Conservation (phyloP, 2,797 vertebrate genomes). For the Micrastur ruficollis region DNA sequence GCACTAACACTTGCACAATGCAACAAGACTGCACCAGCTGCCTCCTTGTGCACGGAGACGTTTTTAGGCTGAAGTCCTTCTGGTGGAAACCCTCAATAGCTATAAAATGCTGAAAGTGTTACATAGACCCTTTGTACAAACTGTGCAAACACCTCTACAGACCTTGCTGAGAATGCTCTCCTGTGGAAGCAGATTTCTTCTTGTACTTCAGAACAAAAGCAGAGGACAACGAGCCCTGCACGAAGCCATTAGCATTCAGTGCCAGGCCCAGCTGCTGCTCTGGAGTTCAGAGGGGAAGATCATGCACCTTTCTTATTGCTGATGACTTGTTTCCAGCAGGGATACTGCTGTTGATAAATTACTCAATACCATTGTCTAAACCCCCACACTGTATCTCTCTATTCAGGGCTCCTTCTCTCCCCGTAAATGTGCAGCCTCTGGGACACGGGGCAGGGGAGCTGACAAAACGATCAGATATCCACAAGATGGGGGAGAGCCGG, state of each 20-base stretch:
- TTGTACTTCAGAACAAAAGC: background rate
- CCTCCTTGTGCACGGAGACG: accelerated
- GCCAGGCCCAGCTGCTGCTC: background rate
- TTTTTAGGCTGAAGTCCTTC: background rate
- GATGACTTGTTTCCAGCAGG: background rate
- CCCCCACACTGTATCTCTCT: background rate
- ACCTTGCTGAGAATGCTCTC: background rate
- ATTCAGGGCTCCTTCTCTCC: background rate
- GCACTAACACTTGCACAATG: accelerated
- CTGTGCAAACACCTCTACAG: background rate
- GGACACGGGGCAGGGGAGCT: background rate
- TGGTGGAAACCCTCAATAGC: background rate
- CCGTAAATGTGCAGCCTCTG: background rate
- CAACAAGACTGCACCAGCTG: background rate
- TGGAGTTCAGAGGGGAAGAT: background rate
- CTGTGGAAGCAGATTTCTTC: background rate
- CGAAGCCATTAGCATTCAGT: background rate
- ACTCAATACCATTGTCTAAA: background rate
- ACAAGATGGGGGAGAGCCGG: background rate
- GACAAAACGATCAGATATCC: background rate
- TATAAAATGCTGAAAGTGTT: background rate
- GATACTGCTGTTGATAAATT: background rate
- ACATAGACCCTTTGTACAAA: background rate
- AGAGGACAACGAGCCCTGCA: background rate
- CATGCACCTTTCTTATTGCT: background rate